These are phyloP conservation scores for Rhinatrema bivittatum DNA, from an alignment of 2,797 vertebrate genomes.

Conservation along the genomic window DNA sequence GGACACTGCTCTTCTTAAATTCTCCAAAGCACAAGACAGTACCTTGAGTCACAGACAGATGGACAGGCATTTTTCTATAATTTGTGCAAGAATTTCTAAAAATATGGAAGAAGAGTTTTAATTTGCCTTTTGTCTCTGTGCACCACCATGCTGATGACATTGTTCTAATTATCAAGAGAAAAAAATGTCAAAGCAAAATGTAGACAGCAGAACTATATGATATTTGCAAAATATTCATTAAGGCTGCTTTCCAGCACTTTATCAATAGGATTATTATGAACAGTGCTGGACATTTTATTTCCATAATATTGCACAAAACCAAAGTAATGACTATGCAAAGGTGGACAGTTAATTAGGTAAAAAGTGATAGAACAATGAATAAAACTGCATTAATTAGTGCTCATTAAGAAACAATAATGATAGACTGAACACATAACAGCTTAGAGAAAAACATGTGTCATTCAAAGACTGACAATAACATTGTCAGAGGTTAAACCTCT, in stretches of 20 bases:
- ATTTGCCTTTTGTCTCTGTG: too few relatives aligned
- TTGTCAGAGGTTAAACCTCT: slow-evolving; percentile 12
- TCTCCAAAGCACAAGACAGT: too few relatives aligned
- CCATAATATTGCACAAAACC: slow-evolving; percentile 12
- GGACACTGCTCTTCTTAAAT: too few relatives aligned
- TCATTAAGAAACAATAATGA: slow-evolving; percentile 18
- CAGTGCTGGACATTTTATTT: slow-evolving; percentile 11
- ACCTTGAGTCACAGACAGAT: too few relatives aligned
- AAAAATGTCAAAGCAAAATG: background rate
- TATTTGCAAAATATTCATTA: slow-evolving; percentile 7
- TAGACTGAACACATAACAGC: slow-evolving; percentile 7
- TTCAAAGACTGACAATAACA: slow-evolving; percentile 9
- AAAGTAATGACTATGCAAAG: slow-evolving; percentile 22
- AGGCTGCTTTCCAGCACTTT: background rate
- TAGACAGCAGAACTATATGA: background rate
- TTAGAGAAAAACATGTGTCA: slow-evolving; percentile 3
- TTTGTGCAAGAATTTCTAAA: too few relatives aligned
- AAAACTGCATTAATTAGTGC: slow-evolving; percentile 17
- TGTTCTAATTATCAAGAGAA: slow-evolving; percentile 15
- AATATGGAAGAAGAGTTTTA: too few relatives aligned
- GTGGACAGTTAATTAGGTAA: slow-evolving; percentile 10
- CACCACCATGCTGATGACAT: too few relatives aligned
- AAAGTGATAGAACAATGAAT: slow-evolving; percentile 21
- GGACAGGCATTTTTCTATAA: too few relatives aligned
- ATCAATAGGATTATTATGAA: slow-evolving; percentile 14